These are phyloP conservation scores for Spilosoma lubricipeda DNA, from an alignment of 2,888 invertebrate genomes.

Conservation along the genomic window DNA sequence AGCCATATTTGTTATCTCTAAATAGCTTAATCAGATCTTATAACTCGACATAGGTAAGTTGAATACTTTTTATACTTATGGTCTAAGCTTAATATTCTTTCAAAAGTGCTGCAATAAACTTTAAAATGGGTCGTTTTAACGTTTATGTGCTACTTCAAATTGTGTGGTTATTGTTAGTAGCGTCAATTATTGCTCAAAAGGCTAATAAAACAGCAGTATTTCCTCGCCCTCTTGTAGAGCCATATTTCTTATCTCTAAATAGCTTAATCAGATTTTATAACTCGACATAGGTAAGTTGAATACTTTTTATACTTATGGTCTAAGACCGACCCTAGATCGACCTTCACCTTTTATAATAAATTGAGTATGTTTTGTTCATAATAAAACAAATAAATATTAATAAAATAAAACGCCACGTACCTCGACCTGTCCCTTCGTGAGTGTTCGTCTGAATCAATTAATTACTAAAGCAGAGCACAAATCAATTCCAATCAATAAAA, in stretches of 20 bases:
- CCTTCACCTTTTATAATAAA: no score
- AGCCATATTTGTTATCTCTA: background rate
- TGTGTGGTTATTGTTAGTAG: background rate
- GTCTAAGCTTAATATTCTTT: background rate
- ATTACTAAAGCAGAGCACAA: no score
- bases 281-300: background rate
- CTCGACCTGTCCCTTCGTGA: no score
- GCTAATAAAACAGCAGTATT: background rate
- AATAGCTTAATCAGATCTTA: background rate
- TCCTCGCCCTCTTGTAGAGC: no score
- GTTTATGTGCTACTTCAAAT: background rate
- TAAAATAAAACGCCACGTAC: no score
- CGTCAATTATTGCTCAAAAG: background rate
- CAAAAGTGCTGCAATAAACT: background rate
- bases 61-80: no score
- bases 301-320: no score
- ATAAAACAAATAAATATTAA: no score
- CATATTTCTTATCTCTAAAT: background rate
- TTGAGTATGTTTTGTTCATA: no score
- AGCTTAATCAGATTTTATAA: background rate
- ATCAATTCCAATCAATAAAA: no score
- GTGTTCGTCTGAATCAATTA: no score
- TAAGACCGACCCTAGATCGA: no score
- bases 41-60: constrained; percentile 4
- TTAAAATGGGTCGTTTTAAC: background rate